Conservation (phyloP, 2,888 invertebrate genomes). For the Macaria notata region DNA sequence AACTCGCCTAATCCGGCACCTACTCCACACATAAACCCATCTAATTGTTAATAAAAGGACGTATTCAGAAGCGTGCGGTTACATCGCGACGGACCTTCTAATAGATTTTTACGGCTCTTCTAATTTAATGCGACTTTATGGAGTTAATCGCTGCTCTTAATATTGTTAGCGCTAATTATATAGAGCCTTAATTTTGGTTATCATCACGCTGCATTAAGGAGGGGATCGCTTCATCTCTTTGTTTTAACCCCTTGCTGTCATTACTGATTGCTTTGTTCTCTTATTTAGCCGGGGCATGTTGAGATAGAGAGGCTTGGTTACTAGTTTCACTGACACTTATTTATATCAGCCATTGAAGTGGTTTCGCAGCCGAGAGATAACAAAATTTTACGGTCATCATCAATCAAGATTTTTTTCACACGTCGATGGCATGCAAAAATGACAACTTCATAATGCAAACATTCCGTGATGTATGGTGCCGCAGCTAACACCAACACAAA, state of each 20-base stretch:
- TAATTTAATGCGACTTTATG: slow-evolving; percentile 69
- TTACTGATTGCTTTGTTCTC: slow-evolving; percentile 21
- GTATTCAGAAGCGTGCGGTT: slow-evolving; percentile 74
- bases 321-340: too few species aligned
- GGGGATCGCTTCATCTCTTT: slow-evolving; percentile 41
- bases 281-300: slow-evolving; percentile 15
- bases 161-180: slow-evolving; percentile 69
- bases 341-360: too few species aligned
- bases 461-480: slow-evolving; percentile 11
- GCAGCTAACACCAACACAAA: too few species aligned
- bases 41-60: slow-evolving; percentile 81
- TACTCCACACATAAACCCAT: slow-evolving; percentile 78
- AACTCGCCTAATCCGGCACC: slow-evolving; percentile 73
- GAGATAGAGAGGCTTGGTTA: too few species aligned
- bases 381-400: too few species aligned
- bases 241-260: slow-evolving; percentile 35
- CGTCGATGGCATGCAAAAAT: too few species aligned
- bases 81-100: slow-evolving; percentile 67
- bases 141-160: slow-evolving; percentile 65
- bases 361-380: too few species aligned
- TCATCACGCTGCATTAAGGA: slow-evolving; percentile 44
- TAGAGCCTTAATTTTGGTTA: slow-evolving; percentile 55
- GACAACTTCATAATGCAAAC: slow-evolving; percentile 27
- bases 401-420: too few species aligned
- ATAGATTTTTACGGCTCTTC: slow-evolving; percentile 76